Evolutionary conservation across 1,140 invertebrate species (phyloP), one percentile per base, ranked within the genome.

Genomic region (Brachionus rubens): DNA sequence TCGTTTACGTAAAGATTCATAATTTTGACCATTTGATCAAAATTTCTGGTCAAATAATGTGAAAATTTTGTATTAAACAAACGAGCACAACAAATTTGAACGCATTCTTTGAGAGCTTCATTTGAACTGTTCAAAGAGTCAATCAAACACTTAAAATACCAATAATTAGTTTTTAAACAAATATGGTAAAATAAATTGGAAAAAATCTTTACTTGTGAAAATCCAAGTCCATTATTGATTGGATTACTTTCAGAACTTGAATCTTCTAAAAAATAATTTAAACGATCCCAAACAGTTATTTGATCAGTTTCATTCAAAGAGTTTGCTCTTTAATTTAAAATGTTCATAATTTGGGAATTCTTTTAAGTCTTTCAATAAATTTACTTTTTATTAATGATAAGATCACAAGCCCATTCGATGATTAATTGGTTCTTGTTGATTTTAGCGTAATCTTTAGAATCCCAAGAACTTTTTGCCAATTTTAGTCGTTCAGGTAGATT

Each of bases 1-100:
- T 65, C 59, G 16, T 10, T 14, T 10, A 41, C 14, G 43, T 21
- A 65, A 14, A 43, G 12, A 43, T 43, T 65, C 40, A 65, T 19
- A 43, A 65, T 65, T 65, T 65, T 65, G 12, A 43, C 16, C 59
- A 65, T 65, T 46, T 65, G 59, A 43, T 65, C 59, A 43, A 65
- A 65, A 41, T 65, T 65, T 43, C 59, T 14, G 0, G 24, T 65
- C 9, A 65, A 65, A 36, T 65, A 65, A 46, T 65, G 59, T 21
- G 59, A 65, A 65, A 65, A 65, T 65, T 65, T 65, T 0, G 59
- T 65, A 10, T 65, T 28, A 10, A 65, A 65, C 24, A 65, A 43
- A 26, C 26, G 41, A 12, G 59, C 40, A 28, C 59, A 65, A 36
- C 59, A 65, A 43, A 12, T 40, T 12, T 43, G 19, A 21, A 41